Base-by-base conservation (phyloP, 2,888 invertebrate genomes). In the Lochmaea crataegi region DNA sequence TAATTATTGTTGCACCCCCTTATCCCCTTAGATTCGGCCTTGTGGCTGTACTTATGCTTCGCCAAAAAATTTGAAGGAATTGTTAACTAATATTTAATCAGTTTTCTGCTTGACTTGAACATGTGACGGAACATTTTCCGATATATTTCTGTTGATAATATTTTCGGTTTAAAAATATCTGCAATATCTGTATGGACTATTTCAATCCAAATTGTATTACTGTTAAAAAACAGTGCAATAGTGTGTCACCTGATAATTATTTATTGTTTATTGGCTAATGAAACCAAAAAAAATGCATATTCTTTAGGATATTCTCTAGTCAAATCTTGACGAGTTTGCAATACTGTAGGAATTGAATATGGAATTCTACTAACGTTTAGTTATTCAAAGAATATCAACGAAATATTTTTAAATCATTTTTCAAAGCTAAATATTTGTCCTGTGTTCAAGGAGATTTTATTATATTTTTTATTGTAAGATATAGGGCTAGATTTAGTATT, bases 361-460 rank as follows among this genome's bases (percentile, higher is more conserved):
- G 80, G 80, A 80, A 79, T 73, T 80, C 79, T 79, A 79, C 80
- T 80, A 77, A 76, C 48, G 61, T 60, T 68, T 74, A 71, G 41
- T 69, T 75, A 66, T 11, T 42, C 56, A 65, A 67, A 61, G 60
- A 67, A 67, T 57, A 72, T 75, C 74, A 77, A 77, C 76, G 75
- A 75, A 74, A 71, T 71, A 68, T 75, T 67, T 61, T 53, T 68
- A 72, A 66, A 63, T 63, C 41, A 14, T 66, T 64, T 57, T 32
- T 67, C 14, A 60, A 72, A 77, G 79, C 82, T 82, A 83, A 83
- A 83, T 83, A 82, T 83, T 83, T 81, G 83, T 81, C 79, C 82
- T 82, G 79, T 79, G 75, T 81, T 73, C 82, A 83, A 81, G 80
- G 79, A 82, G 76, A 76, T 77, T 76, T 18, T 75, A 74, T 76